A percentile compares a stretch with the other conserved stretches of the same genome.
Evolutionary conservation across 2,113 vertebrate species (phyloP).

Genomic region (Dromas ardeola): DNA sequence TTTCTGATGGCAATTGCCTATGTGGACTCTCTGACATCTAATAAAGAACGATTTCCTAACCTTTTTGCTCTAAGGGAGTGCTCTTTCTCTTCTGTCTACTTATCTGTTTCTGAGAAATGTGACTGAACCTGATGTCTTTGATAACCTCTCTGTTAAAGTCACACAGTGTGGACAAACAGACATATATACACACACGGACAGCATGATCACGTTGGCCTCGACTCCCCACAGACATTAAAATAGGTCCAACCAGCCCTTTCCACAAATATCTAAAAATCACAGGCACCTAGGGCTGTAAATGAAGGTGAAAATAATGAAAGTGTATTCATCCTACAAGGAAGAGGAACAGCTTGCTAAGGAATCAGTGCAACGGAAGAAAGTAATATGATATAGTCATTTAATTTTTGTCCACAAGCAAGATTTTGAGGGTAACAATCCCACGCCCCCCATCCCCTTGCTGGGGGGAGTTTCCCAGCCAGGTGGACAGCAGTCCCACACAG

Average conservation of each 20-base stretch:
- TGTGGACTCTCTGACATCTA: neutral
- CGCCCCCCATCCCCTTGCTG: rapidly evolving
- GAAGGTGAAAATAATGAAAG: neutral
- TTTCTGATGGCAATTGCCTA: neutral
- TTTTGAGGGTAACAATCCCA: neutral
- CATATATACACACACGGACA: neutral
- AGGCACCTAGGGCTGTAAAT: neutral
- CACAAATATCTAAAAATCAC: neutral
- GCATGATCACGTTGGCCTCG: neutral
- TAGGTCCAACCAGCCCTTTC: neutral
- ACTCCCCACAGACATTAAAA: neutral
- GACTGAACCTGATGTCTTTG: neutral
- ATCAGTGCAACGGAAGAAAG: neutral
- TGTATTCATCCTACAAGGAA: neutral
- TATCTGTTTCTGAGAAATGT: neutral
- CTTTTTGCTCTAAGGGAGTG: neutral
- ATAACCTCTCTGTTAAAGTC: neutral
- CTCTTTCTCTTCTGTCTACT: neutral
- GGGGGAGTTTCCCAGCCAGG: neutral
- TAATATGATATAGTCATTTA: rapidly evolving
- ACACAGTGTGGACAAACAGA: neutral
- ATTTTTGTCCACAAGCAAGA: neutral
- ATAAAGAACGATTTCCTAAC: neutral
- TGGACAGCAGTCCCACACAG: rapidly evolving
- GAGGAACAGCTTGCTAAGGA: neutral